Conservation (phyloP, 2,797 vertebrate species). For the Gallinago nigripennis region DNA sequence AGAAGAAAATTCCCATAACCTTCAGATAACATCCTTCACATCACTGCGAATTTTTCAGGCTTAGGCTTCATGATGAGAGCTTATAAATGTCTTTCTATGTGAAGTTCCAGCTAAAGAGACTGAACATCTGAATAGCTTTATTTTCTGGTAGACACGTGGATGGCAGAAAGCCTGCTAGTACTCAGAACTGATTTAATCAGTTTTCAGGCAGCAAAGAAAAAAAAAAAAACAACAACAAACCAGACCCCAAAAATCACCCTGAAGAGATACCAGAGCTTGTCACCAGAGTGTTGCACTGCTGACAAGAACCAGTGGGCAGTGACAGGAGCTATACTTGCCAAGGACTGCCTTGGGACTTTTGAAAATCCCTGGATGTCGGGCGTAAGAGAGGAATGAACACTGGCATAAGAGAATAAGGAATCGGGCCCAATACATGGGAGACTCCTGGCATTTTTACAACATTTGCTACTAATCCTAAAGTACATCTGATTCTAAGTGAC, state of each 20-base stretch:
- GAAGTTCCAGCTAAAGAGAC: constrained; percentile 1
- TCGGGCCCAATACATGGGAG: neutral
- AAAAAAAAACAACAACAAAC: neutral
- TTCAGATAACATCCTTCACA: constrained; percentile 6
- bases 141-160: constrained; percentile 32
- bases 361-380: neutral
- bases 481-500: constrained; percentile 36
- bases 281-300: constrained; percentile 64
- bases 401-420: neutral
- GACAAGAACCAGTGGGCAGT: constrained; percentile 64
- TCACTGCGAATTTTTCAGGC: neutral
- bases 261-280: constrained; percentile 53
- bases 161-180: constrained; percentile 58
- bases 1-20: neutral
- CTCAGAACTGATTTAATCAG: constrained; percentile 56
- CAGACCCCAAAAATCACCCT: neutral
- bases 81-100: neutral
- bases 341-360: constrained; percentile 1
- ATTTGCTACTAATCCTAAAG: constrained; percentile 30
- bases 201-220: constrained; percentile 58
- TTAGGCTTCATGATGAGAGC: neutral
- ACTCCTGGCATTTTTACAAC: constrained; percentile 27
- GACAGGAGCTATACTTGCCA: constrained; percentile 57
- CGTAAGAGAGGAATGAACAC: neutral
- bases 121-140: constrained; percentile 23